These are phyloP conservation scores for Dolichomitus sp. DNA, from an alignment of 2,888 invertebrate species.

Conservation along the genomic window DNA sequence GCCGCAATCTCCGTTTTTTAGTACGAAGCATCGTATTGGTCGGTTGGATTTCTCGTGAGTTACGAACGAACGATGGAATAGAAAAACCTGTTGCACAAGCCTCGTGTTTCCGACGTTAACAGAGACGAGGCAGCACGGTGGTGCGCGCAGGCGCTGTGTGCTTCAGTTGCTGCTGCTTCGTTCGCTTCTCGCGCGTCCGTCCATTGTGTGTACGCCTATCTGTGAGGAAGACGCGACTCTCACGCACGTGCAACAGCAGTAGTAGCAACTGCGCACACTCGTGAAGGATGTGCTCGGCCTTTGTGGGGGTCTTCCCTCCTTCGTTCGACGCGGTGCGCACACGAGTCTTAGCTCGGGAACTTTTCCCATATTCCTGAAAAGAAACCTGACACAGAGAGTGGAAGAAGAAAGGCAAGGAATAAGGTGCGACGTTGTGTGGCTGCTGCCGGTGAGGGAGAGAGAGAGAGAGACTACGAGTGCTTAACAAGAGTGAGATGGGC, in stretches of 20 bases:
- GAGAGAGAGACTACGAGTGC: conserved; percentile 1
- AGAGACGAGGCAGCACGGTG: neutral
- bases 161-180: neutral
- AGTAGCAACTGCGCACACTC: neutral
- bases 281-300: conserved; percentile 64
- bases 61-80: conserved; percentile 54
- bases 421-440: conserved; percentile 66
- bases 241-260: conserved; percentile 61
- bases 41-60: conserved; percentile 7
- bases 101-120: conserved; percentile 56
- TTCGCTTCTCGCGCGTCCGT: neutral
- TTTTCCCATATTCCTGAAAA: conserved; percentile 83
- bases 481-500: neutral
- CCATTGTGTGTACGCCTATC: conserved; percentile 32
- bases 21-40: neutral
- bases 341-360: conserved; percentile 63
- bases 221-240: conserved; percentile 69
- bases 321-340: neutral
- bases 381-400: conserved; percentile 78
- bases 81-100: conserved; percentile 82
- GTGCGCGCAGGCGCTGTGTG: neutral
- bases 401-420: conserved; percentile 55
- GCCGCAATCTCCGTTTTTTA: conserved; percentile 6
- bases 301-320: conserved; percentile 61
- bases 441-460: neutral